A percentile compares a stretch with the other conserved stretches of the same genome.
phyloP scores from a whole-genome alignment of 2,888 invertebrate species.

The Cremastobaeus sp. region DNA sequence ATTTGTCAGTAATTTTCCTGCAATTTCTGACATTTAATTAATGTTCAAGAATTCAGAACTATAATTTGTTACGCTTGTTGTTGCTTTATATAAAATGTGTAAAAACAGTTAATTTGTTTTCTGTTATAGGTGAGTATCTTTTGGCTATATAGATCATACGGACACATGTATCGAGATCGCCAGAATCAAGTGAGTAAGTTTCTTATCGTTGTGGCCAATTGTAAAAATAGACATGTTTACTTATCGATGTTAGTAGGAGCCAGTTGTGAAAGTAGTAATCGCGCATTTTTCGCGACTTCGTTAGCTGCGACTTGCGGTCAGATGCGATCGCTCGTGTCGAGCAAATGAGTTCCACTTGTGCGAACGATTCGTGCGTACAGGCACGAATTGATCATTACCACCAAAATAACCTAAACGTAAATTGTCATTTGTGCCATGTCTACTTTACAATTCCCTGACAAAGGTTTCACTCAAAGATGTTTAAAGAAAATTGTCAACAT shows the following conservation, averaged over 20 bases:
- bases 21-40: no score
- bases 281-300: conserved; percentile 40
- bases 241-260: conserved; percentile 39
- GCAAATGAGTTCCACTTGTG: conserved; percentile 7
- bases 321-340: conserved; percentile 3
- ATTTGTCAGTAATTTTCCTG: no score
- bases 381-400: no score
- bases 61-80: no score
- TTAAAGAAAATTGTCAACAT: no score
- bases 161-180: no score
- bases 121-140: conserved; percentile 53
- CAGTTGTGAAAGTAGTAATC: conserved; percentile 58
- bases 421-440: no score
- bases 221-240: conserved; percentile 54
- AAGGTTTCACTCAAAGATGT: no score
- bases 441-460: no score
- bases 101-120: background rate
- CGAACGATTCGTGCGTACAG: no score
- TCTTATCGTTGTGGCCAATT: conserved; percentile 25
- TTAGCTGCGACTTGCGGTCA: conserved; percentile 15
- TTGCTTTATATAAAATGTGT: background rate
- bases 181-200: conserved; percentile 48
- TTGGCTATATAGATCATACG: conserved; percentile 22
- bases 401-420: no score
- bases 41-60: background rate